phyloP scores from a whole-genome alignment of 2,797 vertebrate species.

The Sphaeramia orbicularis region DNA sequence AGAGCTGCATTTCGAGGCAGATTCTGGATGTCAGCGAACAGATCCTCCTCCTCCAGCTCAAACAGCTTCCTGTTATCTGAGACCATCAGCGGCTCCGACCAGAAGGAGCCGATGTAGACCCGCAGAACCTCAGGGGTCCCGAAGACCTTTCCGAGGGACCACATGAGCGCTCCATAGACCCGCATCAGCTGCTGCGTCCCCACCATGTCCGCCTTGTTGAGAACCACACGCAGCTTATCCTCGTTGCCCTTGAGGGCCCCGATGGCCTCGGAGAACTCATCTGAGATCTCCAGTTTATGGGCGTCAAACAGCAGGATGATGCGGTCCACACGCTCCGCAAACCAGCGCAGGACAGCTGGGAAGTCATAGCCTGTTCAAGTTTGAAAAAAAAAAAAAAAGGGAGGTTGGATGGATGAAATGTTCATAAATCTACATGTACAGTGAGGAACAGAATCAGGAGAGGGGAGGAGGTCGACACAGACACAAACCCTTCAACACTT shows the following conservation, averaged over 20 bases:
- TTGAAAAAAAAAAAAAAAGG: neutral
- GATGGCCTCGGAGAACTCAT: conserved; percentile 95
- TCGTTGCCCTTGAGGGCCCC: conserved; percentile 92
- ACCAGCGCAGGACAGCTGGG: conserved; percentile 94
- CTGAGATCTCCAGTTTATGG: conserved; percentile 96
- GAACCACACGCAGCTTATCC: conserved; percentile 96
- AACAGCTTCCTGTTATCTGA: conserved; percentile 91
- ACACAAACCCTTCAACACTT: conserved; percentile 58
- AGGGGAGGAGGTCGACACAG: conserved; percentile 58
- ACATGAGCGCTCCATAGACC: conserved; percentile 96
- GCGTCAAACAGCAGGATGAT: conserved; percentile 96
- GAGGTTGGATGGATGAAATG: neutral
- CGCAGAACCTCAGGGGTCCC: conserved; percentile 94
- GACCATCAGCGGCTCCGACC: conserved; percentile 93
- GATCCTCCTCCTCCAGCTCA: conserved; percentile 94
- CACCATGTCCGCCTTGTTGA: conserved; percentile 97
- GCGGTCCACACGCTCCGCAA: conserved; percentile 93
- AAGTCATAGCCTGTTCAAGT: conserved; percentile 91
- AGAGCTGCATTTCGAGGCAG: conserved; percentile 92
- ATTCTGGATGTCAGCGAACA: conserved; percentile 94
- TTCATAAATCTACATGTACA: neutral
- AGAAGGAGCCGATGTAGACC: conserved; percentile 97
- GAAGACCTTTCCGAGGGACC: conserved; percentile 95
- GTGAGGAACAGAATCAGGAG: conserved; percentile 33
- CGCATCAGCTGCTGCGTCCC: conserved; percentile 96